Conservation (phyloP, 1,140 invertebrate genomes). For the Drosophila erecta region DNA sequence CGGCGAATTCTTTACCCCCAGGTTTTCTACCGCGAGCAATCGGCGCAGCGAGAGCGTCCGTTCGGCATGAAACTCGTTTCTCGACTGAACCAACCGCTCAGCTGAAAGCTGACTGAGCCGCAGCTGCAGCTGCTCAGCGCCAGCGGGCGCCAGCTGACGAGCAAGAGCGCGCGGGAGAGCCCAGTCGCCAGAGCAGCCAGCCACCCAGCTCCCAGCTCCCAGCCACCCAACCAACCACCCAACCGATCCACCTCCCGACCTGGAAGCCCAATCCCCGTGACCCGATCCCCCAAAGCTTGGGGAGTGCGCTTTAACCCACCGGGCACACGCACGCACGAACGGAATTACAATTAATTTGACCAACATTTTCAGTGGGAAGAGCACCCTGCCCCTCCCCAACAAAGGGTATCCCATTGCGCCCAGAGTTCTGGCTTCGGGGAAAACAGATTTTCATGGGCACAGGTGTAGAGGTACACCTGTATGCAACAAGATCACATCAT, state of each 20-base stretch:
- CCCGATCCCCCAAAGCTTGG: slow-evolving; percentile 1
- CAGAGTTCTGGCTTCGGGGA: neutral
- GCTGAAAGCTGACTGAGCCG: slow-evolving; percentile 36
- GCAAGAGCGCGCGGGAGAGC: neutral
- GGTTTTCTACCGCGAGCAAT: slow-evolving; percentile 30
- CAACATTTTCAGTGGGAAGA: slow-evolving; percentile 4
- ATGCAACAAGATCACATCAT: neutral
- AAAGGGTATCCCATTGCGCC: neutral
- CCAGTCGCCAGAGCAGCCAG: neutral
- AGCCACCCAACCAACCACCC: neutral
- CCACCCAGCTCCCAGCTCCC: too few relatives aligned
- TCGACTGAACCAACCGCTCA: slow-evolving; percentile 61
- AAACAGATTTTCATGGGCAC: neutral
- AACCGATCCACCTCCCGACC: neutral
- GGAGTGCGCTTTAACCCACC: slow-evolving; percentile 4
- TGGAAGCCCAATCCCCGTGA: neutral
- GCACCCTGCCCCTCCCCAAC: neutral
- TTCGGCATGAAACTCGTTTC: slow-evolving; percentile 76
- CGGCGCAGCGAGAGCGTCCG: slow-evolving; percentile 64
- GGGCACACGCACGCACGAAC: slow-evolving; percentile 13
- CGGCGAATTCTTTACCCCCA: slow-evolving; percentile 48
- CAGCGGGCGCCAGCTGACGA: slow-evolving; percentile 34
- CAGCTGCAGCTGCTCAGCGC: slow-evolving; percentile 35
- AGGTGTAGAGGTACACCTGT: too few relatives aligned
- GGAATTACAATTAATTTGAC: slow-evolving; percentile 49